Evolutionary conservation across 2,113 vertebrate species (phyloP).

Genomic region (Aplodontia rufa): DNA sequence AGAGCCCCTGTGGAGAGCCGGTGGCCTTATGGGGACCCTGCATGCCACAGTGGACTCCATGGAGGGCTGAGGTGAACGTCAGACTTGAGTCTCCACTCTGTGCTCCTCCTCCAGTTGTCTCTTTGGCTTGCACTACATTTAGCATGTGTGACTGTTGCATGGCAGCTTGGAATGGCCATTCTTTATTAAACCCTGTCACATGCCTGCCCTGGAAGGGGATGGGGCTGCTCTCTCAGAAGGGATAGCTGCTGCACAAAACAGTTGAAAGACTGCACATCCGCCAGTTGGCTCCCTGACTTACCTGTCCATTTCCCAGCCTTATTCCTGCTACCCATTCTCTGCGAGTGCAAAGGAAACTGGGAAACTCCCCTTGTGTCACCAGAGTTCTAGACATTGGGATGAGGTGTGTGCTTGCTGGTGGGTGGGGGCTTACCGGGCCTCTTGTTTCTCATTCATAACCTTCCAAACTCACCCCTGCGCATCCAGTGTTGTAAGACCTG

Average conservation of each 20-base stretch:
- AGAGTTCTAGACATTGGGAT: neutral
- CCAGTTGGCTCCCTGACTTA: neutral
- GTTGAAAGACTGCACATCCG: neutral
- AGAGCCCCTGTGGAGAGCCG: accelerated
- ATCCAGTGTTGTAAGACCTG: neutral
- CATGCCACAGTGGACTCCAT: accelerated
- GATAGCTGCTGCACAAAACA: accelerated
- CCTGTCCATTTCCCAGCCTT: neutral
- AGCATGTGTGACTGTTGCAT: neutral
- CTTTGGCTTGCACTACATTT: neutral
- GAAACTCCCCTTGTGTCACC: accelerated
- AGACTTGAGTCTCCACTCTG: accelerated
- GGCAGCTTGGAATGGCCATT: neutral
- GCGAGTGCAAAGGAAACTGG: too few species aligned
- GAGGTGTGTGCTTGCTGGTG: accelerated
- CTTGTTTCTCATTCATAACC: neutral
- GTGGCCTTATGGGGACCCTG: accelerated
- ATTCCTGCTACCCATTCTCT: neutral
- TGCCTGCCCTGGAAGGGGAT: neutral
- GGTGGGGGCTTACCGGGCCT: neutral
- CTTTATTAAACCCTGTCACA: accelerated
- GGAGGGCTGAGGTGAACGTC: too few species aligned
- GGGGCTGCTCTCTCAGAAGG: neutral
- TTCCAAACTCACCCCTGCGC: too few species aligned
- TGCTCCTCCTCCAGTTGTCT: neutral